Percentiles rank a stretch among this genome's conserved stretches.
Evolutionary conservation across 2,888 invertebrate genomes (phyloP).

Genomic region (Lysandra coridon): DNA sequence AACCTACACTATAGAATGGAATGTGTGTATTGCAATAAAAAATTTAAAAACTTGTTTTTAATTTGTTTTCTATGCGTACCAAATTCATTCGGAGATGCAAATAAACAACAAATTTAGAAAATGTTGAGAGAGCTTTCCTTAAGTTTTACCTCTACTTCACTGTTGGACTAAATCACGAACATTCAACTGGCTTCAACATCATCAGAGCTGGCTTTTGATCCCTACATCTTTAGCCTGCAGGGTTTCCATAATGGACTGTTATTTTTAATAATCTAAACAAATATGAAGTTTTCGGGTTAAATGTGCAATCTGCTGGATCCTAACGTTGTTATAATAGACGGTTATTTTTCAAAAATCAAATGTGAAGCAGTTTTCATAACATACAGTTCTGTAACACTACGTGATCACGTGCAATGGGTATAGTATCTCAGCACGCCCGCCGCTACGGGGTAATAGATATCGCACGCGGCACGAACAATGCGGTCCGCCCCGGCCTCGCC

Average conservation of each 20-base stretch:
- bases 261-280: too few species aligned
- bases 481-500: conserved; percentile 47
- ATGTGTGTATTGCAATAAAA: conserved; percentile 4
- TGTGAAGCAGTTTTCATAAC: neutral
- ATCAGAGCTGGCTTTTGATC: too few species aligned
- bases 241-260: too few species aligned
- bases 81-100: conserved; percentile 22
- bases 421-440: conserved; percentile 35
- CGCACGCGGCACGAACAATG: conserved; percentile 47
- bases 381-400: conserved; percentile 36
- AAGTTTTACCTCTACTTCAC: neutral
- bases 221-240: too few species aligned
- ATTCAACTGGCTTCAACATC: too few species aligned
- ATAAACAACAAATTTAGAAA: conserved; percentile 29
- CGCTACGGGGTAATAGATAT: conserved; percentile 42
- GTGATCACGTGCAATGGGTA: conserved; percentile 35
- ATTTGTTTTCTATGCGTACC: conserved; percentile 26
- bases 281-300: too few species aligned
- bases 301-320: too few species aligned
- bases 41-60: conserved; percentile 10
- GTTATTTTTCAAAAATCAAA: too few species aligned
- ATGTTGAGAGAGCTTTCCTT: conserved; percentile 33
- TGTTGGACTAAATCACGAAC: too few species aligned
- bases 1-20: conserved; percentile 17
- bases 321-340: too few species aligned